Percentiles rank a stretch among this genome's conserved stretches.
Conservation (phyloP, 1,140 invertebrate genomes). For the Microplitis demolitor region DNA sequence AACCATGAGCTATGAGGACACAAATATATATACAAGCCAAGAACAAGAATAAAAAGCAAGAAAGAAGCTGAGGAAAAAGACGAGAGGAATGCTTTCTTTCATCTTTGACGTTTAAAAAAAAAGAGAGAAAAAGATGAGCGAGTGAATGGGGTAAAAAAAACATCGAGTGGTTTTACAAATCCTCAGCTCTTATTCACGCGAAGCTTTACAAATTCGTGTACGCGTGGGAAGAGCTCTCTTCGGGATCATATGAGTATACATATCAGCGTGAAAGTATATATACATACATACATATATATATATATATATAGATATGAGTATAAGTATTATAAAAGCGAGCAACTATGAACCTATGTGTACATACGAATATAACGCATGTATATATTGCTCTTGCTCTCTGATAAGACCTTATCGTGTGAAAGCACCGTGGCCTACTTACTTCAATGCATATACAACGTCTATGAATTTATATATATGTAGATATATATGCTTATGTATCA, state of each 20-base stretch:
- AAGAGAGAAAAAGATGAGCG: conserved; percentile 13
- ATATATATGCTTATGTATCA: not conserved
- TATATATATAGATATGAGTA: not conserved
- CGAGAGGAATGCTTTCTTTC: conserved; percentile 9
- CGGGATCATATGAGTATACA: not conserved
- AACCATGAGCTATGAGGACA: conserved; percentile 1
- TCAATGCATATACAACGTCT: not conserved
- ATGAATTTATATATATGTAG: not conserved
- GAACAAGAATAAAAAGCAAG: conserved; percentile 23
- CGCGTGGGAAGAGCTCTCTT: conserved; percentile 31
- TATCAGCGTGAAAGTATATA: not conserved
- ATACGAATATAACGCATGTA: conserved; percentile 5
- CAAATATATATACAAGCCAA: conserved; percentile 22
- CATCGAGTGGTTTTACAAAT: conserved; percentile 33
- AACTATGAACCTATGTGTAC: not conserved
- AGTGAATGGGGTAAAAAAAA: conserved; percentile 12
- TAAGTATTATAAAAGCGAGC: not conserved
- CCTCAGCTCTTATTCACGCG: conserved; percentile 35
- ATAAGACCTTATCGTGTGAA: conserved; percentile 61
- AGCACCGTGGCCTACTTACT: conserved; percentile 59
- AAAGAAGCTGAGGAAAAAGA: not conserved
- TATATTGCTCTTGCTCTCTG: conserved; percentile 44
- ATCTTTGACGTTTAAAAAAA: conserved; percentile 8
- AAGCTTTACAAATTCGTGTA: conserved; percentile 35
- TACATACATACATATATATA: not conserved